A percentile compares a stretch with the other conserved stretches of the same genome.
Evolutionary conservation across 53 echinoderm and acorn worm genomes (phyloP).

Genomic region (Stichopus horrens): DNA sequence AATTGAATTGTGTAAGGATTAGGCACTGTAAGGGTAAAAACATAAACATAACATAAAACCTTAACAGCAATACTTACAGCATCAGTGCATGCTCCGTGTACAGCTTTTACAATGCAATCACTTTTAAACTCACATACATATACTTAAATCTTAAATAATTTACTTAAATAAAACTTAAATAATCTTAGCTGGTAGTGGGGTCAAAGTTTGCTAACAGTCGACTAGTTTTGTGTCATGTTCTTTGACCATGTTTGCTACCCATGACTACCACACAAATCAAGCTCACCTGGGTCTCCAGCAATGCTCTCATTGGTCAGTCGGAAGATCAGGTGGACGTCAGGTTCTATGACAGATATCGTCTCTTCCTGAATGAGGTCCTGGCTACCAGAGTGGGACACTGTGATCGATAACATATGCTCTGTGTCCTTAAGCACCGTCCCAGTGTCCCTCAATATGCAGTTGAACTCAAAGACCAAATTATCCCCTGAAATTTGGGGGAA

Average conservation of each 20-base stretch:
- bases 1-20: background rate
- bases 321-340: conserved; percentile 55
- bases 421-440: conserved; percentile 53
- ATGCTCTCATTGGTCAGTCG: conserved; percentile 54
- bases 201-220: too few species aligned
- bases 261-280: background rate
- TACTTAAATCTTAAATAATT: too few species aligned
- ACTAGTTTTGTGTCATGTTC: too few species aligned
- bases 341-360: conserved; percentile 57
- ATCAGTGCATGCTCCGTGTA: too few species aligned
- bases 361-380: conserved; percentile 51
- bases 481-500: conserved; percentile 37
- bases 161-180: too few species aligned
- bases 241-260: too few species aligned
- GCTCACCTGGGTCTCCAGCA: conserved; percentile 70
- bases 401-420: conserved; percentile 50
- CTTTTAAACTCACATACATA: too few species aligned
- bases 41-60: too few species aligned
- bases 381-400: conserved; percentile 62
- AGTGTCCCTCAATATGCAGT: conserved; percentile 63
- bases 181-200: too few species aligned
- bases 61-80: too few species aligned
- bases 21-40: background rate
- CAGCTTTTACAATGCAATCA: too few species aligned
- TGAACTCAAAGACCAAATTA: conserved; percentile 66